A percentile compares a stretch with the other conserved stretches of the same genome.
These are phyloP conservation scores for Dorcus parallelipipedus DNA, from an alignment of 2,888 invertebrate genomes.

Conservation along the genomic window DNA sequence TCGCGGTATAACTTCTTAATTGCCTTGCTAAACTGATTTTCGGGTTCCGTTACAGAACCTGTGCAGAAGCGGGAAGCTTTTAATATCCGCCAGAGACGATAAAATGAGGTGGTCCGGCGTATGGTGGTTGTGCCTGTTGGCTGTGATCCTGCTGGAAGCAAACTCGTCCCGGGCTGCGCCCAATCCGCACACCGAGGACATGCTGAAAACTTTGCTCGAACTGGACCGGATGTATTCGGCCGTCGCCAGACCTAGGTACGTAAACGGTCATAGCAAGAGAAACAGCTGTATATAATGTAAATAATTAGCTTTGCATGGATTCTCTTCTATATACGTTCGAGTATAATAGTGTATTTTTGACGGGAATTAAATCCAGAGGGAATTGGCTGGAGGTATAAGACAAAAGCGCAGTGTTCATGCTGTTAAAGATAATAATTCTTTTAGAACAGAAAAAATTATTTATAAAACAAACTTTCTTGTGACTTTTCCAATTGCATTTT, in stretches of 20 bases:
- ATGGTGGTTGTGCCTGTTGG: constrained; percentile 36
- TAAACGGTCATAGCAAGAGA: not conserved
- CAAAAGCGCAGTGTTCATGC: too few relatives aligned
- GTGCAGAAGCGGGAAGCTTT: not conserved
- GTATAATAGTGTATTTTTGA: not conserved
- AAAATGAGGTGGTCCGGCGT: constrained; percentile 40
- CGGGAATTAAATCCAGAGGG: too few relatives aligned
- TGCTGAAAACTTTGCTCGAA: constrained; percentile 31
- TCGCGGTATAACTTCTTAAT: not conserved
- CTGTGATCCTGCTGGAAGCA: constrained; percentile 28
- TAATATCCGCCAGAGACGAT: not conserved
- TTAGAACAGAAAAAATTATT: too few relatives aligned
- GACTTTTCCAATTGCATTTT: too few relatives aligned
- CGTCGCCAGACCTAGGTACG: constrained; percentile 34
- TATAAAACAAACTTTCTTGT: too few relatives aligned
- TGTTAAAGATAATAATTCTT: too few relatives aligned
- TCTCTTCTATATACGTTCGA: not conserved
- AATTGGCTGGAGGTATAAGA: too few relatives aligned
- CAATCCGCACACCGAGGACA: constrained; percentile 30
- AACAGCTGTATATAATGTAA: too few relatives aligned
- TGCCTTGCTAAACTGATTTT: not conserved
- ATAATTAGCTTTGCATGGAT: constrained; percentile 2
- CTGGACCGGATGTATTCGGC: constrained; percentile 34
- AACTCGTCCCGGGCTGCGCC: constrained; percentile 27
- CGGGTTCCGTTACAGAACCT: not conserved